Conservation (phyloP, 2,113 vertebrate species). For the Promerops cafer region DNA sequence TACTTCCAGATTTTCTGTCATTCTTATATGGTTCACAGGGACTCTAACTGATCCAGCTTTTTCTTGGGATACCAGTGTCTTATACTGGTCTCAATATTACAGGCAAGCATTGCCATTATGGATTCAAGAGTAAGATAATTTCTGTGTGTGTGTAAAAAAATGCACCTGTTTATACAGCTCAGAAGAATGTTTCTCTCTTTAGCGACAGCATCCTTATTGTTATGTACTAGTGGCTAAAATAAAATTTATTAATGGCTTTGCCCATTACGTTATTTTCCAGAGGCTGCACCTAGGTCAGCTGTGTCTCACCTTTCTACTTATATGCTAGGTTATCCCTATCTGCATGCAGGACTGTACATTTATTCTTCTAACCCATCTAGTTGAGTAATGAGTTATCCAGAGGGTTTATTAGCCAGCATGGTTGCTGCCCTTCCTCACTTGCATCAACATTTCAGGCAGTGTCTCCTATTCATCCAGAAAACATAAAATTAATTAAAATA, state of each 20-base stretch:
- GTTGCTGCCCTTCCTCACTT: neutral
- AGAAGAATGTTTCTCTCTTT: neutral
- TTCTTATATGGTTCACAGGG: neutral
- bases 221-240: accelerated
- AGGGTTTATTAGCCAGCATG: neutral
- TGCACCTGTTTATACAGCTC: neutral
- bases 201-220: neutral
- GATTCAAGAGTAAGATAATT: neutral
- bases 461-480: neutral
- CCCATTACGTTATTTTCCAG: neutral
- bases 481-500: neutral
- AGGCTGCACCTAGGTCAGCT: neutral
- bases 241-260: neutral
- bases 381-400: neutral
- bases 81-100: neutral
- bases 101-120: neutral
- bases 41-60: neutral
- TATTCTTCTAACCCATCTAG: neutral
- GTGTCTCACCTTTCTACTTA: neutral
- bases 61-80: neutral
- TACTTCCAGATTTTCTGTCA: neutral
- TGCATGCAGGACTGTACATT: neutral
- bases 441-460: neutral
- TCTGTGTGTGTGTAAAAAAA: neutral
- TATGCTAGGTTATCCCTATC: neutral